Percentiles rank a stretch among this genome's conserved stretches.
Evolutionary conservation across 2,113 vertebrate genomes (phyloP).

Genomic region (Sebastes fasciatus): DNA sequence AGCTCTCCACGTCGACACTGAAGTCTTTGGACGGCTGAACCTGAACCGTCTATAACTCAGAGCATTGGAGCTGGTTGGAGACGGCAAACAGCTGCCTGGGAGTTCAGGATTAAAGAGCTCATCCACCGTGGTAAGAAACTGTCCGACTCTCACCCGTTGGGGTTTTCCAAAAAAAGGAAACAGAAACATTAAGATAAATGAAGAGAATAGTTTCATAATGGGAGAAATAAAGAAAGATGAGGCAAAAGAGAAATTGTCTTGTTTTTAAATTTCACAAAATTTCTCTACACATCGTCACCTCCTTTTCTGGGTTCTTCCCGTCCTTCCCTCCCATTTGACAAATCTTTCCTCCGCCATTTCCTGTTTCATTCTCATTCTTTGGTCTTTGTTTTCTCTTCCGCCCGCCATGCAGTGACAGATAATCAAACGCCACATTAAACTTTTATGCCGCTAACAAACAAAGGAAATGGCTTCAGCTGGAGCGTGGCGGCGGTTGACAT

Average conservation of each 20-base stretch:
- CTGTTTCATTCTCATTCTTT: background rate
- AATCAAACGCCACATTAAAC: constrained; percentile 18
- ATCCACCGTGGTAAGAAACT: background rate
- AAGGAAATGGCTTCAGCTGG: constrained; percentile 9
- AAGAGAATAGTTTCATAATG: background rate
- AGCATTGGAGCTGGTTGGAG: background rate
- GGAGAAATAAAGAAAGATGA: background rate
- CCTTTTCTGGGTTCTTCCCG: no score
- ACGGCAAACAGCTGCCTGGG: background rate
- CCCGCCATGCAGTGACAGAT: background rate
- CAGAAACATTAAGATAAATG: background rate
- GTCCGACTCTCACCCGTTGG: background rate
- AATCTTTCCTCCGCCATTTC: background rate
- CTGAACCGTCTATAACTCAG: background rate
- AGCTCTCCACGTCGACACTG: background rate
- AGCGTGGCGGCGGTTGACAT: background rate
- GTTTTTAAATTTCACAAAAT: background rate
- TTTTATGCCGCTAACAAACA: constrained; percentile 23
- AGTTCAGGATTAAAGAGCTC: no score
- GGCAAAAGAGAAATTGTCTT: background rate
- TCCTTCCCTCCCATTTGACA: background rate
- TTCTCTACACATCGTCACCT: background rate
- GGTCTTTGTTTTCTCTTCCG: background rate
- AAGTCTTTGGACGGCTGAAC: no score
- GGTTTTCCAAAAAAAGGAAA: background rate